Percentiles rank a stretch among this genome's conserved stretches.
Conservation (phyloP, 2,797 vertebrate species). For the Coregonus suidteri region DNA sequence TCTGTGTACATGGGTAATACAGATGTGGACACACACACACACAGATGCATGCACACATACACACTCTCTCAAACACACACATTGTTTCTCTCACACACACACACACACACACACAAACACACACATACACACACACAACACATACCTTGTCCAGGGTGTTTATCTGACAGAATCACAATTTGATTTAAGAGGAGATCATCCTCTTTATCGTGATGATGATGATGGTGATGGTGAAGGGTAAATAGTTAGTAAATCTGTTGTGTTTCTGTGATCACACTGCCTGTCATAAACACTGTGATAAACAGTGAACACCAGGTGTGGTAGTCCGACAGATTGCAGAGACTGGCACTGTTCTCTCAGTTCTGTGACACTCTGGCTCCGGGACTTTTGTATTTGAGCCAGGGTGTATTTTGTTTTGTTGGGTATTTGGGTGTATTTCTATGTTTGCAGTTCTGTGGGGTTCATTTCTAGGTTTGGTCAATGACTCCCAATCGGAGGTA, state of each 20-base stretch:
- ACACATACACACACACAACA: neutral
- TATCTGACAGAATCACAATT: slow-evolving; percentile 28
- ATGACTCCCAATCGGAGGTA: too few relatives aligned
- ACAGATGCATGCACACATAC: slow-evolving; percentile 10
- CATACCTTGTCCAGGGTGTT: slow-evolving; percentile 27
- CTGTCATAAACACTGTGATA: neutral
- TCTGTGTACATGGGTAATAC: neutral
- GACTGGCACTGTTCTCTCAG: neutral
- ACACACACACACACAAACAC: too few relatives aligned
- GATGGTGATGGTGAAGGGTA: slow-evolving; percentile 19
- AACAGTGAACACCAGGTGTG: neutral
- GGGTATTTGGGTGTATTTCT: too few relatives aligned
- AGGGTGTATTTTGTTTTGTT: too few relatives aligned
- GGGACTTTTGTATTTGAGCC: too few relatives aligned
- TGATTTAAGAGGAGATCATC: slow-evolving; percentile 25
- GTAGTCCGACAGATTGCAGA: neutral
- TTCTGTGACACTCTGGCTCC: too few relatives aligned
- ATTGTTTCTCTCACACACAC: neutral
- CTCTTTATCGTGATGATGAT: slow-evolving; percentile 12
- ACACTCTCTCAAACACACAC: slow-evolving; percentile 17
- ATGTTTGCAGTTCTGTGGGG: too few relatives aligned
- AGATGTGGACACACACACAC: slow-evolving; percentile 1
- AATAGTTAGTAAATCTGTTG: slow-evolving; percentile 35
- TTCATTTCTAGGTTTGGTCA: too few relatives aligned
- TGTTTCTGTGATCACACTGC: slow-evolving; percentile 21